Evolutionary conservation across 2,888 invertebrate species (phyloP).

Genomic region (Microctonus aethiopoides): DNA sequence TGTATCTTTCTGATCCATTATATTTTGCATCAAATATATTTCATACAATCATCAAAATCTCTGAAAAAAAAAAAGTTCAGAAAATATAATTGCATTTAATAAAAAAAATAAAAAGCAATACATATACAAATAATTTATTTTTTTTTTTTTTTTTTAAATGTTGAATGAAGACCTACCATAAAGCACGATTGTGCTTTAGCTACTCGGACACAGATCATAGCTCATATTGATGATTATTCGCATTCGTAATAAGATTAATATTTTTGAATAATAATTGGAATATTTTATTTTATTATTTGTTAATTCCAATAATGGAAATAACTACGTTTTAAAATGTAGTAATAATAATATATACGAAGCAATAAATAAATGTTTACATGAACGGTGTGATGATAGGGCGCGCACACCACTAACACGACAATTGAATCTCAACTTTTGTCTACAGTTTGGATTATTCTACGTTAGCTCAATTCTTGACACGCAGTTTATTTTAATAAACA

Average conservation of each 20-base stretch:
- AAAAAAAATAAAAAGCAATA: background rate
- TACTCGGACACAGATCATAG: slow-evolving; percentile 1
- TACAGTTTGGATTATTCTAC: background rate
- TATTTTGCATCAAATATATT: background rate
- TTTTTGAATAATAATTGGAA: no score
- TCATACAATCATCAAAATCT: background rate
- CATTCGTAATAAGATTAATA: background rate
- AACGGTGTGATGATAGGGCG: slow-evolving; percentile 16
- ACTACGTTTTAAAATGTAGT: no score
- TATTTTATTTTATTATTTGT: no score
- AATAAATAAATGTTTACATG: slow-evolving; percentile 19
- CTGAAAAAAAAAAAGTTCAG: background rate
- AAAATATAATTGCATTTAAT: background rate
- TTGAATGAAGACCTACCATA: slow-evolving; percentile 10
- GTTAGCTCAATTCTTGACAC: background rate
- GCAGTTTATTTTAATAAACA: background rate
- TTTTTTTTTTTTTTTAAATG: no score
- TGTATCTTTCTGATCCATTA: slow-evolving; percentile 7
- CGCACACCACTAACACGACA: slow-evolving; percentile 18
- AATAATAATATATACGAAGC: no score
- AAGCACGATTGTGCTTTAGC: background rate
- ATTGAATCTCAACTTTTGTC: background rate
- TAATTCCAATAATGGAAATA: no score
- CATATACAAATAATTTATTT: no score
- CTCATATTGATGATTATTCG: slow-evolving; percentile 9